Evolutionary conservation across 2,797 vertebrate species (phyloP).

Genomic region (Labeo calbasu): DNA sequence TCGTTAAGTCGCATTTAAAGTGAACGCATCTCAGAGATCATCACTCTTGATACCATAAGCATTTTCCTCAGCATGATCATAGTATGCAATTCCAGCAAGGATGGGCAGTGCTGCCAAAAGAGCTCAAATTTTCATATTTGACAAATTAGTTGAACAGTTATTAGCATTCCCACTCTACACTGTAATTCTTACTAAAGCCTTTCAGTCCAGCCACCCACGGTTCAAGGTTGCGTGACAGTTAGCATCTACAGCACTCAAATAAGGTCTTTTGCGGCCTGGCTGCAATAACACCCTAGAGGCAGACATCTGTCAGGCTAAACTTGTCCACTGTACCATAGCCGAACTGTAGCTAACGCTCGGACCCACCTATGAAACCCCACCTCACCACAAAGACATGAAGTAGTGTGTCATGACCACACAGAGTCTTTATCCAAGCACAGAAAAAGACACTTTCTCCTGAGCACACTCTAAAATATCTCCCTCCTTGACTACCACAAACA

Average conservation of each 20-base stretch:
- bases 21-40: constrained; percentile 10
- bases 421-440: constrained; percentile 71
- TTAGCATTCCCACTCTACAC: neutral
- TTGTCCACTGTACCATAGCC: constrained; percentile 38
- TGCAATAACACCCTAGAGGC: constrained; percentile 52
- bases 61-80: neutral
- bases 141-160: neutral
- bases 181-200: neutral
- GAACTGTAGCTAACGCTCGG: constrained; percentile 38
- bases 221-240: constrained; percentile 38
- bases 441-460: constrained; percentile 54
- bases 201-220: constrained; percentile 13
- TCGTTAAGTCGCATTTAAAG: neutral
- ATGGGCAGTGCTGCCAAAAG: neutral
- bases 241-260: constrained; percentile 30
- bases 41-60: constrained; percentile 8
- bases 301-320: constrained; percentile 40
- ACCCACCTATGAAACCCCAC: constrained; percentile 48
- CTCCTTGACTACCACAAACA: constrained; percentile 69
- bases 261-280: constrained; percentile 45
- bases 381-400: constrained; percentile 42
- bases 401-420: constrained; percentile 67
- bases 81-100: neutral
- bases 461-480: constrained; percentile 73
- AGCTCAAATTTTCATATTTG: neutral